Base-by-base conservation (phyloP, 2,113 vertebrate genomes). In the Azemiops feae region DNA sequence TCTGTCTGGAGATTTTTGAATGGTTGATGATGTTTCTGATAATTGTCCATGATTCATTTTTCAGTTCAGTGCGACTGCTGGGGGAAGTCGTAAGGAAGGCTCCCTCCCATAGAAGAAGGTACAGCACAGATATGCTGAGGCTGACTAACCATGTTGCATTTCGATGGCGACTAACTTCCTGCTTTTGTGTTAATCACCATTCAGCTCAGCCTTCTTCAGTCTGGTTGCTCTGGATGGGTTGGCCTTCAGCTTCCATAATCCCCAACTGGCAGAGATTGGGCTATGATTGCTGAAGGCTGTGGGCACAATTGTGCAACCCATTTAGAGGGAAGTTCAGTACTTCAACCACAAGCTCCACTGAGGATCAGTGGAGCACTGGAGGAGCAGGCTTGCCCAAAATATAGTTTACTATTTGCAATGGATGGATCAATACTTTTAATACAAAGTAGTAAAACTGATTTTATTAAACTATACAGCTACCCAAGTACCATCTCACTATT, bases 61-160 rank as follows among this genome's bases (percentile, higher is more conserved):
- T 98, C 98, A 99, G 99, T 98, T 98, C 98, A 98, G 94, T 98
- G 96, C 98, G 97, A 97, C 96, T 97, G 97, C 97, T 98, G 97
- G 98, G 98, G 96, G 98, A 98, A 97, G 97, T 96, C 97, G 96
- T 98, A 98, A 98, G 97, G 97, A 99, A 98, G 97, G 98, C 98
- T 96, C 98, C 98, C 97, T 98, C 98, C 98, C 98, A 99, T 98
- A 98, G 99, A 97, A 99, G 99, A 99, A 99, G 99, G 99, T 99
- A 99, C 97, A 98, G 96, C 97, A 96, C 93, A 85, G 20, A 54
- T 95, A 58, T 1, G 1, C 93, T 96, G 92, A 52, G 96, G 27
- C 89, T 95, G 90, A 97, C 96, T 98, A 98, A 98, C 96, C 90
- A 1, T 95, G 89, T 96, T 96, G 91, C 88, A 25, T 97, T 95